Evolutionary conservation across 2,113 vertebrate genomes (phyloP).

Genomic region (Montifringilla adamsi): DNA sequence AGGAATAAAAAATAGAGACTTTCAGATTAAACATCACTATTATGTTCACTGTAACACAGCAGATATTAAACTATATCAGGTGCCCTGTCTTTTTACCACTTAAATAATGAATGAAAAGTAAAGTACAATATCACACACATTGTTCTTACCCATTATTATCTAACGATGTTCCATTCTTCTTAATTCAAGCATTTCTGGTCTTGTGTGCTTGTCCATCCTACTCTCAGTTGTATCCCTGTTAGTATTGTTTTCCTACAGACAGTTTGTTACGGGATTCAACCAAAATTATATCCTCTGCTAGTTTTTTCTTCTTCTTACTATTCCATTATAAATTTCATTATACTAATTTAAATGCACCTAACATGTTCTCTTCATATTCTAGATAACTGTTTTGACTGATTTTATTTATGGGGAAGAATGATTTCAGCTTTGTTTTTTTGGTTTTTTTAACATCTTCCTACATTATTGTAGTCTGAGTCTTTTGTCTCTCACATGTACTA

Average conservation of each 20-base stretch:
- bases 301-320: not conserved
- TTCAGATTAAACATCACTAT: not conserved
- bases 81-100: not conserved
- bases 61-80: not conserved
- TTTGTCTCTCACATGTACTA: slow-evolving; percentile 4
- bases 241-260: not conserved
- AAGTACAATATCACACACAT: not conserved
- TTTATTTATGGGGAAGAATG: not conserved
- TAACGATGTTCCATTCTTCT: not conserved
- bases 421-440: not conserved
- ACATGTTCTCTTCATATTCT: not conserved
- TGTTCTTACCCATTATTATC: slow-evolving; percentile 20
- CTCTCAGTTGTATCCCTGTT: not conserved
- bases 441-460: not conserved
- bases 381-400: slow-evolving; percentile 2
- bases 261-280: not conserved
- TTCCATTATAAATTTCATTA: not conserved
- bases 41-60: not conserved
- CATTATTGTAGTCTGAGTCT: not conserved
- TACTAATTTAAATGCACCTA: not conserved
- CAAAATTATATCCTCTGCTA: not conserved
- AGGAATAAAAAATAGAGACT: not conserved
- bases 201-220: not conserved
- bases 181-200: not conserved
- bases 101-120: slow-evolving; percentile 15